Conservation (phyloP, 2,888 invertebrate genomes). For the Abrostola triplasia region DNA sequence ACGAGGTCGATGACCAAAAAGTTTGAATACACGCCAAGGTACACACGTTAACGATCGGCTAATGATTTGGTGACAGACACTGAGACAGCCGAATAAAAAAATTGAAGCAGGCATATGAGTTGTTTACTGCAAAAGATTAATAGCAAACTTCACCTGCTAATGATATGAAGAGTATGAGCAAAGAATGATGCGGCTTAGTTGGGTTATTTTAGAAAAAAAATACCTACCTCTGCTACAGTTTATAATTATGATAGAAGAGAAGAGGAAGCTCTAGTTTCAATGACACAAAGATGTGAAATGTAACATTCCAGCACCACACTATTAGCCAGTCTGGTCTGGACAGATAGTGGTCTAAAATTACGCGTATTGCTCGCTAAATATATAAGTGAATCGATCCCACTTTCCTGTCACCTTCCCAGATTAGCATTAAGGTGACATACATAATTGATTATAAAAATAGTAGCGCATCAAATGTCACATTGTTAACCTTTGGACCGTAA, state of each 20-base stretch:
- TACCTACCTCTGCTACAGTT: too few relatives aligned
- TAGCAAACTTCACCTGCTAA: too few relatives aligned
- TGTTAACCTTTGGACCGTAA: slow-evolving; percentile 49
- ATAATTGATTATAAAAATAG: slow-evolving; percentile 40
- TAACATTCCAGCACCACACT: too few relatives aligned
- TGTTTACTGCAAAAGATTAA: background rate
- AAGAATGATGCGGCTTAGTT: too few relatives aligned
- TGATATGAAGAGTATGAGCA: too few relatives aligned
- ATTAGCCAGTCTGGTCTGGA: too few relatives aligned
- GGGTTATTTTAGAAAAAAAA: too few relatives aligned
- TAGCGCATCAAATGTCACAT: slow-evolving; percentile 43
- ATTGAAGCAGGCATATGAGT: slow-evolving; percentile 3
- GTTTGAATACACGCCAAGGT: slow-evolving; percentile 54
- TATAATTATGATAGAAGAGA: too few relatives aligned
- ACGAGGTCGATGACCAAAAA: slow-evolving; percentile 41
- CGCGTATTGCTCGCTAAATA: background rate
- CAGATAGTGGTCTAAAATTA: background rate
- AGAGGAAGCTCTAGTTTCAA: too few relatives aligned
- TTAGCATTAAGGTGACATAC: slow-evolving; percentile 38
- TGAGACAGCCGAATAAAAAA: slow-evolving; percentile 24
- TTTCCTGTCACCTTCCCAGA: slow-evolving; percentile 4
- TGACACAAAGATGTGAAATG: too few relatives aligned
- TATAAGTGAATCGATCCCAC: slow-evolving; percentile 10
- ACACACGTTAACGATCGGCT: slow-evolving; percentile 31
- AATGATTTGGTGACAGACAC: slow-evolving; percentile 45